Evolutionary conservation across 2,797 vertebrate genomes (phyloP), one percentile per base, ranked within the genome.

Genomic region (Lycodopsis pacificus): DNA sequence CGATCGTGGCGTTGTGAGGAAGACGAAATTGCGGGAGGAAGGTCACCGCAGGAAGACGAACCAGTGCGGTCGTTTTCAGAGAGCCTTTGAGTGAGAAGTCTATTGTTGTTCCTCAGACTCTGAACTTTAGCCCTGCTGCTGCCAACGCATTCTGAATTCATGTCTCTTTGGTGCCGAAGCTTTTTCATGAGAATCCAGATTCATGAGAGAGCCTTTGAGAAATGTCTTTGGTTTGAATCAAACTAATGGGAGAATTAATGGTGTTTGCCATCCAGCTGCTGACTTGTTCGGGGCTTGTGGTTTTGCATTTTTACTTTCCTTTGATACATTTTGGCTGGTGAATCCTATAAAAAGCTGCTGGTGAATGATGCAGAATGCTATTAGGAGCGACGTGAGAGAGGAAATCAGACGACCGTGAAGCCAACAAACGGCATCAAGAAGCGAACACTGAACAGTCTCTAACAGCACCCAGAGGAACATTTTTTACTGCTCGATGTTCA

Each of bases 211-310:
- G n/a, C 44, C 44, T 51, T 70, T 62, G 11, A 48, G 17, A 63
- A 66, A 34, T 1, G 36, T 73, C 51, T 72, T 42, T 48, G 54
- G 34, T 49, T 77, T 58, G 62, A 70, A 63, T 75, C 75, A 79
- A 67, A 73, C 63, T 57, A 51, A 75, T 38, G 64, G 61, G 54
- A 75, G 59, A 59, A 62, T 76, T 66, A 74, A 84, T 76, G n/a
- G 7, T 19, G 61, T 76, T 73, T 76, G 0, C 32, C 58, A 22
- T 32, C 49, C 40, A 49, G 58, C 49, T 69, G 65, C 58, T 22
- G 53, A 61, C 53, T 59, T 71, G 61, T 74, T 71, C 40, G 49
- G 11, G 36, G 63, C 42, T 71, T 7, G 25, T 19, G 40, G 17
- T 79, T 79, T 80, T 63, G 49, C 25, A 32, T 81, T 42, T 77